Conservation (phyloP, 2,888 invertebrate species). For the Trichogramma dendrolimi region DNA sequence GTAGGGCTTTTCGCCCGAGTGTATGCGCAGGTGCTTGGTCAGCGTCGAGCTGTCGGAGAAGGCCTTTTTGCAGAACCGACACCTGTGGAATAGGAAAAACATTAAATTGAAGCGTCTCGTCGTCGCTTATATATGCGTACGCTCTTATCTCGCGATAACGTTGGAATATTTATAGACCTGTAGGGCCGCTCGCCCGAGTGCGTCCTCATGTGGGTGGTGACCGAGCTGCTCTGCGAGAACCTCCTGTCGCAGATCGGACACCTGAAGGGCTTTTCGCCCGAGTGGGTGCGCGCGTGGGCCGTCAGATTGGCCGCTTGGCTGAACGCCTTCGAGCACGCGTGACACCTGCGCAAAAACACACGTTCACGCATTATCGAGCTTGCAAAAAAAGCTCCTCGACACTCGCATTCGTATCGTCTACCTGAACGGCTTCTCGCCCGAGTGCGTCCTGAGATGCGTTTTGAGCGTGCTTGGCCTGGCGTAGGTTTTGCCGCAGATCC, state of each 20-base stretch:
- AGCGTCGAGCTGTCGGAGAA: conserved; percentile 98
- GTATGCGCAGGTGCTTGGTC: conserved; percentile 92
- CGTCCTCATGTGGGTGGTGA: conserved; percentile 99
- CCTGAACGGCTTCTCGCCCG: conserved; percentile 88
- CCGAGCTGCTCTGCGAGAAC: conserved; percentile 91
- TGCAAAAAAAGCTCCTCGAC: neutral
- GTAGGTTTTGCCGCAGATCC: conserved; percentile 94
- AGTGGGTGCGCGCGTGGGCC: conserved; percentile 93
- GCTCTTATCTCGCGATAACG: neutral
- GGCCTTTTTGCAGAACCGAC: conserved; percentile 94
- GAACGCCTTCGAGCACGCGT: conserved; percentile 93
- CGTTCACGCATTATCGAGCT: neutral
- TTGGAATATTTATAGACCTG: conserved; percentile 51
- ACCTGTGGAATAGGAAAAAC: conserved; percentile 55
- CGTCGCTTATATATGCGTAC: neutral
- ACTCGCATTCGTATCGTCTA: conserved; percentile 25
- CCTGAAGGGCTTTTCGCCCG: conserved; percentile 96
- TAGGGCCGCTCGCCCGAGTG: conserved; percentile 99
- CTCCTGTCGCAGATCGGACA: conserved; percentile 96
- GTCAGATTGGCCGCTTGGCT: conserved; percentile 98
- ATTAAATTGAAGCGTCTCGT: neutral
- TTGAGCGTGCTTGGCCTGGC: conserved; percentile 95
- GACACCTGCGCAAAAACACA: conserved; percentile 56
- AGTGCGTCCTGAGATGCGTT: conserved; percentile 94
- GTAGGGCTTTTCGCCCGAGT: conserved; percentile 92